Percentiles rank a stretch among this genome's conserved stretches.
Conservation (phyloP, 92 coral and sea anemone genomes). For the Parazoanthus atlanticus region DNA sequence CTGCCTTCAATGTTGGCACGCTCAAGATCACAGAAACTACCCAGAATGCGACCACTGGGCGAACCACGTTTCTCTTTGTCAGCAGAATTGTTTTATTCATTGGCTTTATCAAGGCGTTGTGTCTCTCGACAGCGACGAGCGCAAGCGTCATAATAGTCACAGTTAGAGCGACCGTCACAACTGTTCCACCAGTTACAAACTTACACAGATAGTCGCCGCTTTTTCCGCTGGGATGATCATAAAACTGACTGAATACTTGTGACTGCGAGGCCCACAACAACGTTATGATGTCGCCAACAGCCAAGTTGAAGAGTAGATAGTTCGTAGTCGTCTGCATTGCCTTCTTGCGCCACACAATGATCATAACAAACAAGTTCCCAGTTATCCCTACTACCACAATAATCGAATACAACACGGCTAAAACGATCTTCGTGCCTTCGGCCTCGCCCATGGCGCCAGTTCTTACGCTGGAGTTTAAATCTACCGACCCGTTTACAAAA, state of each 20-base stretch:
- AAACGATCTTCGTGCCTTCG: neutral
- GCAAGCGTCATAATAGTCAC: neutral
- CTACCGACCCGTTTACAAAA: neutral
- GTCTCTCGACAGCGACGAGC: slow-evolving; percentile 2
- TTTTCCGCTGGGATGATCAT: neutral
- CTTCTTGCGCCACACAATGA: slow-evolving; percentile 37
- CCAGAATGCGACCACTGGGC: neutral
- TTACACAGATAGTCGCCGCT: slow-evolving; percentile 12
- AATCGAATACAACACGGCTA: slow-evolving; percentile 28
- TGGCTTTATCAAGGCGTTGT: slow-evolving; percentile 1
- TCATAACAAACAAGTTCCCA: slow-evolving; percentile 27
- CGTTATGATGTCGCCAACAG: slow-evolving; percentile 14
- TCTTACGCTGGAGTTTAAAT: neutral
- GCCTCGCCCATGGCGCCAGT: neutral
- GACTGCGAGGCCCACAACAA: slow-evolving; percentile 14
- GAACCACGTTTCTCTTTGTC: neutral
- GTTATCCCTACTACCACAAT: slow-evolving; percentile 30
- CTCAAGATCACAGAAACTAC: neutral
- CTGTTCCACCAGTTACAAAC: neutral
- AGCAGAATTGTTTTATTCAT: neutral
- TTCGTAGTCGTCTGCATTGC: slow-evolving; percentile 54
- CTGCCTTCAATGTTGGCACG: neutral
- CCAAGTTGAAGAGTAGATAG: slow-evolving; percentile 41
- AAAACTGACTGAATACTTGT: neutral
- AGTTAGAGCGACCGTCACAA: neutral